Conservation (phyloP, 2,888 invertebrate species). For the Andrena chrysosceles region DNA sequence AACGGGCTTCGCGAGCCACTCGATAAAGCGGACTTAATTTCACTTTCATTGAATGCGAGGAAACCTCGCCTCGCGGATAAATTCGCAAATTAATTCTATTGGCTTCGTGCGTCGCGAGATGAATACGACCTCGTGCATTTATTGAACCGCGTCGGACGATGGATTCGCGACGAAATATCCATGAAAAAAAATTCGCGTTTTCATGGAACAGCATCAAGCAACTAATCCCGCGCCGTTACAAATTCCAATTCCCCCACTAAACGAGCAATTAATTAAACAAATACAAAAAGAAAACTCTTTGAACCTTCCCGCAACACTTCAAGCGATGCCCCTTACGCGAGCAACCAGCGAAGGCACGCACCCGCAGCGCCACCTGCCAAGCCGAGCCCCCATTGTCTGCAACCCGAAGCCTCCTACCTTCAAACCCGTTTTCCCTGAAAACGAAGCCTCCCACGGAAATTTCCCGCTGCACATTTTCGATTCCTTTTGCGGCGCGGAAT, state of each 20-base stretch:
- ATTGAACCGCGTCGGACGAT: constrained; percentile 44
- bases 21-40: constrained; percentile 49
- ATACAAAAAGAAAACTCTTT: no score
- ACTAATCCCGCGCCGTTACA: no score
- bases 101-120: constrained; percentile 44
- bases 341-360: no score
- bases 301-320: no score
- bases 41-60: constrained; percentile 55
- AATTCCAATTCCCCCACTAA: no score
- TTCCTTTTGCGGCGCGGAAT: not conserved
- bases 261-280: no score
- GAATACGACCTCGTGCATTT: constrained; percentile 60
- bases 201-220: no score
- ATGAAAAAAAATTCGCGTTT: constrained; percentile 12
- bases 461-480: not conserved
- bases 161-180: constrained; percentile 11
- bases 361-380: not conserved
- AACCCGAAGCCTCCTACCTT: not conserved
- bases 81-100: constrained; percentile 61
- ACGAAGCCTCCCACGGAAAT: not conserved
- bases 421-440: not conserved
- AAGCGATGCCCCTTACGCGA: no score
- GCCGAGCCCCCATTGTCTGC: not conserved
- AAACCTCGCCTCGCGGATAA: constrained; percentile 55
- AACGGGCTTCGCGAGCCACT: constrained; percentile 27